Base-by-base conservation (phyloP, 1,140 invertebrate genomes). In the Laupala kohalensis region DNA sequence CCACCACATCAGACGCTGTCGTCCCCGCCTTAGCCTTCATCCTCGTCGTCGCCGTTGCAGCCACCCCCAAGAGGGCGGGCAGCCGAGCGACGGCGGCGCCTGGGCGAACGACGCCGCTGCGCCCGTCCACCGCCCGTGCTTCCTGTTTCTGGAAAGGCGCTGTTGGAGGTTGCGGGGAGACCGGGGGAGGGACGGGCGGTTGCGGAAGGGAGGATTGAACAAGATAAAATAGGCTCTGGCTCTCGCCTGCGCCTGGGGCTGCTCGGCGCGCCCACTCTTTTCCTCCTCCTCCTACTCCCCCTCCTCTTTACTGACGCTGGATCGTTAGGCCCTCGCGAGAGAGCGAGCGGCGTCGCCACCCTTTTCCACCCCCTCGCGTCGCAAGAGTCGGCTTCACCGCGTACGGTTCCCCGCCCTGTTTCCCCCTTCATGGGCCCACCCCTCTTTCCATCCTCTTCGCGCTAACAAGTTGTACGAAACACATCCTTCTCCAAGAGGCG, bases 271-370 rank as follows among this genome's bases (percentile, higher is more conserved):
- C 53, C 29, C 29, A 15, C 53, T 23, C 27, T 23, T 13, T 37
- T 30, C 69, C n/a, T 53, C 37, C 37, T 53, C 37, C 37, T 13
- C 37, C 37, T n/a, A 12, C 64, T 25, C 23, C 23, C 64, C 23
- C 64, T 9, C 23, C 64, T 66, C 64, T 6, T 23, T 23, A 23
- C 64, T n/a, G n/a, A 9, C 64, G 71, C 67, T 64, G 64, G 25
- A 65, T 62, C 62, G 30, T 69, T 62, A 62, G 53, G 62, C 66
- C 68, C 66, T 37, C 67, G 63, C 67, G n/a, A n/a, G n/a, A n/a
- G n/a, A n/a, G n/a, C n/a, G n/a, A n/a, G n/a, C 72, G 71, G 72
- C 65, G 65, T 71, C 72, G 27, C 72, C 67, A 73, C 70, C 69
- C 75, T 74, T 71, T 74, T 73, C 62, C 62, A 26, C 23, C 53